Evolutionary conservation across 1,140 invertebrate genomes (phyloP), one percentile per base, ranked within the genome.

Genomic region (Drosophila pectinifera): DNA sequence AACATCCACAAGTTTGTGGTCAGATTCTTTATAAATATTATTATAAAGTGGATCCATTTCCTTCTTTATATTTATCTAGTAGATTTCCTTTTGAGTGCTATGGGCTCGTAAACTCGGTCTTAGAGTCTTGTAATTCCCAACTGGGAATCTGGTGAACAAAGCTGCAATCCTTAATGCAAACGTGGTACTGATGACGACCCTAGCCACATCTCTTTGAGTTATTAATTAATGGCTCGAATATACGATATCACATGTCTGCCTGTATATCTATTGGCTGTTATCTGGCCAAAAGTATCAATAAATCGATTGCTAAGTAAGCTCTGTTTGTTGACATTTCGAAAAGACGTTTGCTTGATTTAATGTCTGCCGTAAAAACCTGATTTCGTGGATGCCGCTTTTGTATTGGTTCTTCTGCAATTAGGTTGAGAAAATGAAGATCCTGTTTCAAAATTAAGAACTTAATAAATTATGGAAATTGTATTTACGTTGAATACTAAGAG

Each of bases 301-400:
- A 48, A 68, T 68, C 45, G 45, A 64, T 68, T 16, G 59, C 26
- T 43, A 34, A 36, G 45, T 26, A 51, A 64, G 51, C 64, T 41
- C 20, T 34, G 48, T 68, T 64, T 65, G 49, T 65, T 68, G 45
- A 31, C 45, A 65, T 65, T 68, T 68, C 26, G 13, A 64, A 42
- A 62, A 51, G 20, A 68, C 59, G 41, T 42, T 68, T 51, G 36
- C 24, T 49, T 63, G 36, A 22, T 63, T 65, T 65, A 65, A 20
- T 63, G 57, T 39, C 31, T 67, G 11, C 11, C n/a, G 20, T 48
- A 24, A 3, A 34, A 65, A 68, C 61, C 64, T 51, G 64, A 36
- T 36, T 28, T 39, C 24, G 41, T 34, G n/a, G 39, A 24, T 16
- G 20, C 14, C 28, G 39, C 2, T 42, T 28, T 46, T 38, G 34